These are phyloP conservation scores for Suillia variegata DNA, from an alignment of 2,888 invertebrate genomes.

Conservation along the genomic window DNA sequence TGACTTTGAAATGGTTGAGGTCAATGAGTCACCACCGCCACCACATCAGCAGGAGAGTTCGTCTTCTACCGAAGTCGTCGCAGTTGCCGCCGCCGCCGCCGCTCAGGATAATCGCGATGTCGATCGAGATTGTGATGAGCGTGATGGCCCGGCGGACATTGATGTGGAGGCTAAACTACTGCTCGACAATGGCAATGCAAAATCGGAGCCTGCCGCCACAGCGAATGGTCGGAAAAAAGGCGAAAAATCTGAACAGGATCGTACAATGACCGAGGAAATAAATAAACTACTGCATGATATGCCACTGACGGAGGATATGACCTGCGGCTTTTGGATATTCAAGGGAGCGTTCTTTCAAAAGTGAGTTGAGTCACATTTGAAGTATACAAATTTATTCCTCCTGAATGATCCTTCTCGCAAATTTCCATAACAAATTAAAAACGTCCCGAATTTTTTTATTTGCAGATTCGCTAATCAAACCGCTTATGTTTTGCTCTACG, in stretches of 20 bases:
- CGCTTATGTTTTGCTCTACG: slow-evolving; percentile 67
- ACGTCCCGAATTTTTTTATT: not conserved
- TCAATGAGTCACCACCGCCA: slow-evolving; percentile 22
- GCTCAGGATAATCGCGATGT: slow-evolving; percentile 19
- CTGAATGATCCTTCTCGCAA: not conserved
- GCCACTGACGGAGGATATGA: slow-evolving; percentile 67
- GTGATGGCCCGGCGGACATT: slow-evolving; percentile 22
- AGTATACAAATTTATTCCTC: too few species aligned
- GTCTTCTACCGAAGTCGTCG: slow-evolving; percentile 17
- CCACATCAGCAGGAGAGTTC: too few species aligned
- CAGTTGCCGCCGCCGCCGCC: not conserved
- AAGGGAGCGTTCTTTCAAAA: slow-evolving; percentile 66
- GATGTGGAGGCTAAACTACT: slow-evolving; percentile 43
- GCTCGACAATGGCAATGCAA: slow-evolving; percentile 27
- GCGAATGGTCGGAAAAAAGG: slow-evolving; percentile 34
- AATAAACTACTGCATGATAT: slow-evolving; percentile 63
- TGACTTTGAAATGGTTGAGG: slow-evolving; percentile 35
- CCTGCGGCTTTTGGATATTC: slow-evolving; percentile 70
- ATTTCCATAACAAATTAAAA: not conserved
- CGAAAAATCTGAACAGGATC: slow-evolving; percentile 49
- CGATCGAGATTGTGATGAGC: slow-evolving; percentile 24
- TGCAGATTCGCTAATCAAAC: slow-evolving; percentile 61
- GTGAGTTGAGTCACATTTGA: slow-evolving; percentile 58
- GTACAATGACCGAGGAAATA: slow-evolving; percentile 55
- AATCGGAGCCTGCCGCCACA: slow-evolving; percentile 20